A percentile compares a stretch with the other conserved stretches of the same genome.
Evolutionary conservation across 2,888 invertebrate species (phyloP).

Genomic region (Mythimna lalbum): DNA sequence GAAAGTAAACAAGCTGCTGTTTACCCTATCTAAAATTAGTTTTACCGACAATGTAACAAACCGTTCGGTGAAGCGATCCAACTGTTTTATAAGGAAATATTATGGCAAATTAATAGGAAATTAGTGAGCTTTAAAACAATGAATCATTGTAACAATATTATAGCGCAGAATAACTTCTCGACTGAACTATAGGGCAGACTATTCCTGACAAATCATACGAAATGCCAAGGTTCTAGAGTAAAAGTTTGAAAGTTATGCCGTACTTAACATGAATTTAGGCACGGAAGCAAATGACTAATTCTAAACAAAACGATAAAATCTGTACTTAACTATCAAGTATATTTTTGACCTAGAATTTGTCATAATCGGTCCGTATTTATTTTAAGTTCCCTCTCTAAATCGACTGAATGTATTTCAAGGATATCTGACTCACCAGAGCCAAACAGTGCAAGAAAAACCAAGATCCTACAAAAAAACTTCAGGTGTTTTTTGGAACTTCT

Average conservation of each 20-base stretch:
- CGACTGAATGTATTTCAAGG: conserved; percentile 42
- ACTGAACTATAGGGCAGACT: not conserved
- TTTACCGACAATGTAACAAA: conserved; percentile 41
- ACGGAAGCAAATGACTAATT: conserved; percentile 28
- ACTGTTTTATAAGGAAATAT: conserved; percentile 45
- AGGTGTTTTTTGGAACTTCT: not conserved
- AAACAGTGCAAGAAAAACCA: conserved; percentile 11
- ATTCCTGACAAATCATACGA: conserved; percentile 5
- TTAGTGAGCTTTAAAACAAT: conserved; percentile 26
- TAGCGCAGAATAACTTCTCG: conserved; percentile 15
- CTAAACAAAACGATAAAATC: conserved; percentile 16
- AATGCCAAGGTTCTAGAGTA: conserved; percentile 19
- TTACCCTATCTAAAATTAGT: conserved; percentile 52
- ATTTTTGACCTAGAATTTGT: conserved; percentile 34
- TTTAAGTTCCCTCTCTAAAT: conserved; percentile 48
- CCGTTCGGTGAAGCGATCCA: conserved; percentile 26
- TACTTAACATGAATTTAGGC: conserved; percentile 10
- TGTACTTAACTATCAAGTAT: conserved; percentile 19
- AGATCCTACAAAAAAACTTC: not conserved
- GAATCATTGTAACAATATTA: conserved; percentile 21
- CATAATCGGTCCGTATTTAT: conserved; percentile 38
- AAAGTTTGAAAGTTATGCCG: conserved; percentile 27
- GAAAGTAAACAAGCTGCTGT: conserved; percentile 50
- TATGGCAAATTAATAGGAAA: conserved; percentile 35
- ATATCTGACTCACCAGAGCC: conserved; percentile 19